Percentiles rank a stretch among this genome's conserved stretches.
Conservation (phyloP, 1,140 invertebrate species). For the Drosophila truncata region DNA sequence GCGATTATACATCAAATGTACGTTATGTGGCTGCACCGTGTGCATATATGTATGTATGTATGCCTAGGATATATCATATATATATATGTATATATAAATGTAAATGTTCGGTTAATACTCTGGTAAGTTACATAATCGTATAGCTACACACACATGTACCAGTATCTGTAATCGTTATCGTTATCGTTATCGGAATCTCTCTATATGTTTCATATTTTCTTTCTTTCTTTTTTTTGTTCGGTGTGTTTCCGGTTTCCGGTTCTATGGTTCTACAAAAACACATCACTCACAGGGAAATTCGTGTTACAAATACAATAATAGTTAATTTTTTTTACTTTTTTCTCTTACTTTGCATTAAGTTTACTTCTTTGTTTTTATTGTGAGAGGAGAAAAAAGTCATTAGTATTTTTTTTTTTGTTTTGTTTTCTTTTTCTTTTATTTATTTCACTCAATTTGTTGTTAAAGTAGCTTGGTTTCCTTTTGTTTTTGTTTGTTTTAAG, state of each 20-base stretch:
- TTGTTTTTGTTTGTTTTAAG: conserved; percentile 38
- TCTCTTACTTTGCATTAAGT: background rate
- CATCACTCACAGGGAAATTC: conserved; percentile 48
- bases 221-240: background rate
- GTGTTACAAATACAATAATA: conserved; percentile 51
- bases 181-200: conserved; percentile 21
- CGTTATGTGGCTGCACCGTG: conserved; percentile 33
- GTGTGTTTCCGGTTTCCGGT: conserved; percentile 26
- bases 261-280: conserved; percentile 26
- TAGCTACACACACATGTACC: conserved; percentile 44
- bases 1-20: conserved; percentile 53
- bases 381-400: conserved; percentile 72
- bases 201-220: background rate
- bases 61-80: conserved; percentile 44
- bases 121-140: conserved; percentile 47
- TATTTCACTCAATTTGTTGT: conserved; percentile 78
- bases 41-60: conserved; percentile 30
- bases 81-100: conserved; percentile 42
- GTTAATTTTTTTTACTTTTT: conserved; percentile 18
- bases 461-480: conserved; percentile 68
- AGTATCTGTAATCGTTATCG: conserved; percentile 24
- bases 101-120: conserved; percentile 60
- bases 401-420: conserved; percentile 32
- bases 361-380: conserved; percentile 17
- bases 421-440: conserved; percentile 67